Percentiles rank a stretch among this genome's conserved stretches.
phyloP scores from a whole-genome alignment of 2,888 invertebrate species.

The Cataglyphis altisquamis region DNA sequence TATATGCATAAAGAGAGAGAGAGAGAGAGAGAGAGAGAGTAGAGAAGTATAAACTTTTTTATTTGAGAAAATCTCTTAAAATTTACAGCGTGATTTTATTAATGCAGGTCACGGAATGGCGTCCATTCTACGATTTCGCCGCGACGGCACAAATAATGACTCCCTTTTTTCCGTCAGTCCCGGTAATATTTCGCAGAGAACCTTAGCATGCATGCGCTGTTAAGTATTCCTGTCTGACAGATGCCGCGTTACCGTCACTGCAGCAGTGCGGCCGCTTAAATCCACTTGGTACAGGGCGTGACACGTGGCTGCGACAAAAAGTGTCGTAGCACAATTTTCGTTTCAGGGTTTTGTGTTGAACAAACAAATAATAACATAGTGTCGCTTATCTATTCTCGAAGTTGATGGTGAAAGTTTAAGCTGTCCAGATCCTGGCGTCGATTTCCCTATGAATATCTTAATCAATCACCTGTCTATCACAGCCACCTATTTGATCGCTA shows the following conservation, averaged over 20 bases:
- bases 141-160: slow-evolving; percentile 38
- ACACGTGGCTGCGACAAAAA: slow-evolving; percentile 50
- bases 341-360: slow-evolving; percentile 41
- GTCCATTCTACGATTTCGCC: slow-evolving; percentile 5
- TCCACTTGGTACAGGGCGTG: slow-evolving; percentile 41
- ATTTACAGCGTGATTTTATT: slow-evolving; percentile 29
- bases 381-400: not conserved
- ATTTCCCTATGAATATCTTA: slow-evolving; percentile 31
- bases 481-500: not conserved
- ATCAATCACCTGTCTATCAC: slow-evolving; percentile 27
- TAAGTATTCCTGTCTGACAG: slow-evolving; percentile 58
- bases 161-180: slow-evolving; percentile 26
- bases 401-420: not conserved
- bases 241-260: slow-evolving; percentile 43
- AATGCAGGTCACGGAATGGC: slow-evolving; percentile 33
- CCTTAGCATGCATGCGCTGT: slow-evolving; percentile 17
- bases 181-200: slow-evolving; percentile 47
- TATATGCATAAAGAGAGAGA: not conserved
- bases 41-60: not conserved
- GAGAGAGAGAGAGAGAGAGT: not conserved
- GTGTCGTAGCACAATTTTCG: slow-evolving; percentile 33
- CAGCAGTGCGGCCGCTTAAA: slow-evolving; percentile 46
- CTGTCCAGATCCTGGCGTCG: not conserved
- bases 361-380: slow-evolving; percentile 24
- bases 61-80: not conserved